Percentiles rank a stretch among this genome's conserved stretches.
phyloP scores from a whole-genome alignment of 1,140 invertebrate genomes.

The Thrips palmi region DNA sequence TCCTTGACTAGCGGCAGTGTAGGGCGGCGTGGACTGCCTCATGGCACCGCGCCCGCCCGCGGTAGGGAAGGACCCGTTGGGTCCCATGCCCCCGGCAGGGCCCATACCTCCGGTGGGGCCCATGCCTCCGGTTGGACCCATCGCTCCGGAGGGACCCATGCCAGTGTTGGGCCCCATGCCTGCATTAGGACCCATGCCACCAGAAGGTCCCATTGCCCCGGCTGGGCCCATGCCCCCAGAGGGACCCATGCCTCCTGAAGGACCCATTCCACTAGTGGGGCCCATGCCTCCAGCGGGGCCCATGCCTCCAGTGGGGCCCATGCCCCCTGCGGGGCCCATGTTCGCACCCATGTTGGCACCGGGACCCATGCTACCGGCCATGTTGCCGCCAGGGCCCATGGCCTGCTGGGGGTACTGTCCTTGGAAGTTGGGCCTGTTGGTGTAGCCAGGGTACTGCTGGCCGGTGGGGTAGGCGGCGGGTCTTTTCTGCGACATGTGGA shows the following conservation, averaged over 20 bases:
- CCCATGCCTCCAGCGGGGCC: slow-evolving; percentile 11
- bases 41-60: slow-evolving; percentile 27
- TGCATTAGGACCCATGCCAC: too few relatives aligned
- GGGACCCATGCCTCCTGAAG: slow-evolving; percentile 14
- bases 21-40: slow-evolving; percentile 44
- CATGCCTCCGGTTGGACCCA: slow-evolving; percentile 12
- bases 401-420: slow-evolving; percentile 45
- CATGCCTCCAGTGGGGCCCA: slow-evolving; percentile 11
- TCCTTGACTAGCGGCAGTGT: slow-evolving; percentile 27
- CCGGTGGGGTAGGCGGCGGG: slow-evolving; percentile 21
- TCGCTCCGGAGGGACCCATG: slow-evolving; percentile 11
- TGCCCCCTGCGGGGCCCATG: slow-evolving; percentile 11
- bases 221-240: slow-evolving; percentile 12
- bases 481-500: slow-evolving; percentile 66
- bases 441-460: slow-evolving; percentile 32
- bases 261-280: slow-evolving; percentile 12
- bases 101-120: slow-evolving; percentile 11
- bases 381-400: too few relatives aligned
- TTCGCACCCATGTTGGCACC: too few relatives aligned
- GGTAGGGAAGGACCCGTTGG: slow-evolving; percentile 28
- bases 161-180: slow-evolving; percentile 13
- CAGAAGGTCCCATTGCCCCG: too few relatives aligned
- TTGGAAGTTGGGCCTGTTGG: slow-evolving; percentile 39
- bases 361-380: too few relatives aligned
- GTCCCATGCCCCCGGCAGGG: slow-evolving; percentile 25